phyloP scores from a whole-genome alignment of 2,113 vertebrate species.

The Coptodon bakossiorum region DNA sequence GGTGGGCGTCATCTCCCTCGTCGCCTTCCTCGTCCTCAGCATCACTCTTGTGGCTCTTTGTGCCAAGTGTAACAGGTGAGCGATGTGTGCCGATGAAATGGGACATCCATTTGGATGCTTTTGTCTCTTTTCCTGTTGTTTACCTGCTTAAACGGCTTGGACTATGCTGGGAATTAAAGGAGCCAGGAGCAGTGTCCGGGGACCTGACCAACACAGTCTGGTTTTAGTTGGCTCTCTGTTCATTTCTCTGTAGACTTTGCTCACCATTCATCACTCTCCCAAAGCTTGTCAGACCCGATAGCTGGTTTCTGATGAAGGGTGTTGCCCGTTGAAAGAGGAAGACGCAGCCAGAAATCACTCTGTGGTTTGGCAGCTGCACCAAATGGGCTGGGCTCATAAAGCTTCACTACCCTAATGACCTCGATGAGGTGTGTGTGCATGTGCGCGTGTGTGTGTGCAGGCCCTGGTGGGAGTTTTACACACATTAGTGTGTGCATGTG shows the following conservation, averaged over 20 bases:
- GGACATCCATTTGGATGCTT: not conserved
- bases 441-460: fast-evolving
- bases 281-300: conserved; percentile 31
- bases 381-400: not conserved
- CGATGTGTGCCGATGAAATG: not conserved
- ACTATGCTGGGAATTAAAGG: not conserved
- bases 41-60: conserved; percentile 48
- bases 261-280: not conserved
- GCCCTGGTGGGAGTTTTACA: not conserved
- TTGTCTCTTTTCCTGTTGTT: not conserved
- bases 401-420: not conserved
- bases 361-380: not conserved
- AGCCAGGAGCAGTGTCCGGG: not conserved
- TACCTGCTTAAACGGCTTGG: not conserved
- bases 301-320: conserved; percentile 19
- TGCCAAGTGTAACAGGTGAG: conserved; percentile 46
- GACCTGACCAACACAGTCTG: not conserved
- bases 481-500: not conserved
- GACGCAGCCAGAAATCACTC: not conserved
- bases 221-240: not conserved
- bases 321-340: conserved; percentile 15
- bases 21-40: conserved; percentile 52
- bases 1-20: conserved; percentile 42
- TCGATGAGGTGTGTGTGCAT: no score
- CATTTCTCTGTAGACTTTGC: not conserved